Conservation (phyloP, 2,888 invertebrate genomes). For the Euphydryas editha region DNA sequence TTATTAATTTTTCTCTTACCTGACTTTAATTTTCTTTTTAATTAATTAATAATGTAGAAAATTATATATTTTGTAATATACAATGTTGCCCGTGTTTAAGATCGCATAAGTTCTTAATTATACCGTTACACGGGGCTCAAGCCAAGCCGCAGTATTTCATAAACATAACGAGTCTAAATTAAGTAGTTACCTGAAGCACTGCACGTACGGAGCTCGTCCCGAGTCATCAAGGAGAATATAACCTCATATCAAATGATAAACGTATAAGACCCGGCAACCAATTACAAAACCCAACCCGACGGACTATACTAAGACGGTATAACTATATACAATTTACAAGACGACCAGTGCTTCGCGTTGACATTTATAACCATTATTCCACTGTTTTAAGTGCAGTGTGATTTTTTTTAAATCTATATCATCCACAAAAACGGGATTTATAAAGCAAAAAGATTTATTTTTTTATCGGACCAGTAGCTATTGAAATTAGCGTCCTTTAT, state of each 20-base stretch:
- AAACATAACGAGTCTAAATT: constrained; percentile 38
- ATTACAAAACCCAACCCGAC: constrained; percentile 33
- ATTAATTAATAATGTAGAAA: neutral
- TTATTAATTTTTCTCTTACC: too few relatives aligned
- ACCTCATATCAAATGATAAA: constrained; percentile 52
- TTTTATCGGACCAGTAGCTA: too few relatives aligned
- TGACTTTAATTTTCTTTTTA: too few relatives aligned
- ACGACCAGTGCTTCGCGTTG: neutral
- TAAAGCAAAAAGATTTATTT: too few relatives aligned
- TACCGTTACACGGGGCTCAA: constrained; percentile 21
- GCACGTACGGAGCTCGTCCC: constrained; percentile 36
- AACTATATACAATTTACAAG: constrained; percentile 13
- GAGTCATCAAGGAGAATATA: constrained; percentile 46
- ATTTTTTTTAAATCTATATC: too few relatives aligned
- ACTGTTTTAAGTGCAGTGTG: neutral
- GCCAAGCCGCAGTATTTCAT: constrained; percentile 37
- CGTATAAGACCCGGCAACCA: constrained; percentile 44
- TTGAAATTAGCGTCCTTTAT: too few relatives aligned
- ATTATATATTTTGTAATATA: constrained; percentile 3
- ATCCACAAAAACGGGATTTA: too few relatives aligned
- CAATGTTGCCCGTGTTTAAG: constrained; percentile 15
- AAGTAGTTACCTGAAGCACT: constrained; percentile 37
- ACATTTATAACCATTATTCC: too few relatives aligned
- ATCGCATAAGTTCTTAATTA: constrained; percentile 27
- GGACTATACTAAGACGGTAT: constrained; percentile 5